Percentiles rank a stretch among this genome's conserved stretches.
phyloP scores from a whole-genome alignment of 1,140 invertebrate genomes.

The Pseudoatta argentina region DNA sequence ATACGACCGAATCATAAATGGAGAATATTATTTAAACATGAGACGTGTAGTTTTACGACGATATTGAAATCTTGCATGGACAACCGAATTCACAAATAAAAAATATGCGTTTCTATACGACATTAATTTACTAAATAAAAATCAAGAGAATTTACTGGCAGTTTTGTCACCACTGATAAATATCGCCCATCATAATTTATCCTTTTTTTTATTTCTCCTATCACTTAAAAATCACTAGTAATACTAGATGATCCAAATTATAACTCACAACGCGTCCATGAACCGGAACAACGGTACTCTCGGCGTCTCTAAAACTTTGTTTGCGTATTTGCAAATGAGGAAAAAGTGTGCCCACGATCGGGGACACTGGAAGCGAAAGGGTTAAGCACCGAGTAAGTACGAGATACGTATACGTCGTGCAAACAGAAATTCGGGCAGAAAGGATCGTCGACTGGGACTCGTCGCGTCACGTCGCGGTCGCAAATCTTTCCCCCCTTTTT shows the following conservation, averaged over 20 bases:
- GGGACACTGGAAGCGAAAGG: constrained; percentile 28
- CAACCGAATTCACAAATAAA: not conserved
- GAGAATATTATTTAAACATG: not conserved
- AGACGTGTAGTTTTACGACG: not conserved
- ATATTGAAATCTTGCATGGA: not conserved
- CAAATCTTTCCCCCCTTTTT: constrained; percentile 36
- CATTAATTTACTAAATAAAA: not conserved
- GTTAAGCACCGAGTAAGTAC: not conserved
- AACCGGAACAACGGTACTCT: constrained; percentile 24
- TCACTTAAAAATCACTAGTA: not conserved
- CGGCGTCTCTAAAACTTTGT: constrained; percentile 1
- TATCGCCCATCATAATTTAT: not conserved
- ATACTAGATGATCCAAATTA: not conserved
- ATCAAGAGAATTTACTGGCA: not conserved
- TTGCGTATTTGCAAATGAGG: constrained; percentile 49
- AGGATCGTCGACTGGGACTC: constrained; percentile 17
- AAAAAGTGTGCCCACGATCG: constrained; percentile 26
- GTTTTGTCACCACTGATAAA: not conserved
- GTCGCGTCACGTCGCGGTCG: constrained; percentile 34
- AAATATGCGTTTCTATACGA: not conserved
- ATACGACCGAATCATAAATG: not conserved
- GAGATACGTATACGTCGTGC: not conserved
- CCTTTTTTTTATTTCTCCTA: not conserved
- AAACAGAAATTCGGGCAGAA: constrained; percentile 50
- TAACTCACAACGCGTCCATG: not conserved